phyloP scores from a whole-genome alignment of 2,797 vertebrate genomes.

The Momotus momota region DNA sequence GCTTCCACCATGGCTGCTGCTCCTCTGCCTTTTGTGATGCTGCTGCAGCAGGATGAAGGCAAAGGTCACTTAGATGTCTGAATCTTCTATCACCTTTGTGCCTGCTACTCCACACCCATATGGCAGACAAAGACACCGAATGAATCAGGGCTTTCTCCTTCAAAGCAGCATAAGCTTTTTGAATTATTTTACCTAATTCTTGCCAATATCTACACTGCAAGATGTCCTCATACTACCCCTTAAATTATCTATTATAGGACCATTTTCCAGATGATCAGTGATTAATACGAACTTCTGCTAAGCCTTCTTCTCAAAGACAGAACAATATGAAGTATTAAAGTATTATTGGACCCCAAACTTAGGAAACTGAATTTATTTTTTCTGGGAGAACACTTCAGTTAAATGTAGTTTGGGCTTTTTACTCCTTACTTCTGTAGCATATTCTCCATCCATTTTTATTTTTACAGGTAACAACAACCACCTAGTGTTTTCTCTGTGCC shows the following conservation, averaged over 20 bases:
- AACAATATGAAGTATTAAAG: neutral
- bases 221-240: neutral
- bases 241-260: neutral
- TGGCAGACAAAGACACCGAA: neutral
- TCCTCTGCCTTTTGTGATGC: neutral
- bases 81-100: neutral
- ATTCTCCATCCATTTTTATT: neutral
- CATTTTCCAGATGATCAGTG: neutral
- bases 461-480: neutral
- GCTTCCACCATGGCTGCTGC: neutral
- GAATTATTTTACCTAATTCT: neutral
- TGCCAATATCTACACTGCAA: neutral
- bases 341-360: neutral
- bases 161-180: neutral
- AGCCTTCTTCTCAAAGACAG: neutral
- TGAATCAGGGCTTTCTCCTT: neutral
- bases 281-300: neutral
- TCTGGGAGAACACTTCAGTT: neutral
- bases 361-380: neutral
- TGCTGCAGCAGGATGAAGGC: neutral
- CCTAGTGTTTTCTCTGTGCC: neutral
- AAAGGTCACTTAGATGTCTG: neutral
- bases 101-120: neutral
- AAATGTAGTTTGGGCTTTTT: neutral
- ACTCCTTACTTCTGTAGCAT: neutral